These are phyloP conservation scores for Ips typographus DNA, from an alignment of 1,140 invertebrate species.

Conservation along the genomic window DNA sequence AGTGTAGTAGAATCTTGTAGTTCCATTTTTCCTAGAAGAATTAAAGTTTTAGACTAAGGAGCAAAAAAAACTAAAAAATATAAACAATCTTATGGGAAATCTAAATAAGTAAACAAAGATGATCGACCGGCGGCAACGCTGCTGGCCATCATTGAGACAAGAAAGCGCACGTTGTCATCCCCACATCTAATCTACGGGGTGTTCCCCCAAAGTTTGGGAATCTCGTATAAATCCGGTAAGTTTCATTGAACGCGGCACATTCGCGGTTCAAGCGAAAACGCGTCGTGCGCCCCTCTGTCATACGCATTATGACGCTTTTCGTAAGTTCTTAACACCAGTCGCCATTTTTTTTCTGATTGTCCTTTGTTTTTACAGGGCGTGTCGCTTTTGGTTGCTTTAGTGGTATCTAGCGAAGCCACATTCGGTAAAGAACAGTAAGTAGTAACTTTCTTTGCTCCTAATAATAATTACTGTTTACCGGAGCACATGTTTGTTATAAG, in stretches of 20 bases:
- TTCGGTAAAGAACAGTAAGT: constrained; percentile 51
- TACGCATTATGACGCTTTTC: constrained; percentile 42
- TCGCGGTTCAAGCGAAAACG: constrained; percentile 29
- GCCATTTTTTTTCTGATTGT: too few relatives aligned
- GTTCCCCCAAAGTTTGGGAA: constrained; percentile 24
- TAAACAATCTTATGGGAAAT: too few relatives aligned
- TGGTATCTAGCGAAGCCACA: constrained; percentile 40
- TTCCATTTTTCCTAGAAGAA: too few relatives aligned
- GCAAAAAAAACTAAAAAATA: too few relatives aligned
- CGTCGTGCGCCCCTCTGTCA: constrained; percentile 33
- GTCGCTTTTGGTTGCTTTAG: constrained; percentile 36
- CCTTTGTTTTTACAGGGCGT: constrained; percentile 42
- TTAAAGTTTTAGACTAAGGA: too few relatives aligned
- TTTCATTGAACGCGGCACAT: constrained; percentile 32
- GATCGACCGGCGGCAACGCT: neutral
- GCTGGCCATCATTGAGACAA: neutral
- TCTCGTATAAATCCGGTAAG: constrained; percentile 41
- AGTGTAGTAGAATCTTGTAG: too few relatives aligned
- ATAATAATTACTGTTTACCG: too few relatives aligned
- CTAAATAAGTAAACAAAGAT: neutral
- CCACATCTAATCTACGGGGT: constrained; percentile 34
- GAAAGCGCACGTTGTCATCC: neutral
- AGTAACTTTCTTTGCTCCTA: neutral
- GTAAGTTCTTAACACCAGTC: constrained; percentile 39
- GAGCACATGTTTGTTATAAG: too few relatives aligned